Percentiles rank a stretch among this genome's conserved stretches.
These are phyloP conservation scores for Apogon hyalosoma DNA, from an alignment of 2,797 vertebrate species.

Conservation along the genomic window DNA sequence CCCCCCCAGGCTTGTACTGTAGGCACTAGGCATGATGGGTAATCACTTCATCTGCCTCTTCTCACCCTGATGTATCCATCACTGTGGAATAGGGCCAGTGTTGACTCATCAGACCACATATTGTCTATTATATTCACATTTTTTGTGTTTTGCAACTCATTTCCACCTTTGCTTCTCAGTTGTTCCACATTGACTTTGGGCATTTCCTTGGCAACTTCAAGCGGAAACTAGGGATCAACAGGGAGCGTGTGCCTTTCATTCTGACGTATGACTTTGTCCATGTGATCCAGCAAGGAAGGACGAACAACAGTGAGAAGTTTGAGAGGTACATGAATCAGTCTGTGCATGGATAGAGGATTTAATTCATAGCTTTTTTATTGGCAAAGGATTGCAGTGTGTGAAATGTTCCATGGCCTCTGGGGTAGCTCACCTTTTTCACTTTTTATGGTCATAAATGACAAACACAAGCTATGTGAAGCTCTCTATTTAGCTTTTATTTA, in stretches of 20 bases:
- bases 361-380: background rate
- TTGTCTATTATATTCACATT: too few species aligned
- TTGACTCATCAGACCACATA: too few species aligned
- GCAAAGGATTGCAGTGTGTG: background rate
- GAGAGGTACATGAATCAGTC: conserved; percentile 85
- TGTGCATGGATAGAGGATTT: background rate
- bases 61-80: too few species aligned
- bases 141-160: background rate
- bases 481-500: too few species aligned
- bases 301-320: conserved; percentile 97
- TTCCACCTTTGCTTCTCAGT: conserved; percentile 76
- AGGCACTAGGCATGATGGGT: too few species aligned
- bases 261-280: conserved; percentile 98
- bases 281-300: conserved; percentile 96
- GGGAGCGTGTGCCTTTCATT: conserved; percentile 98
- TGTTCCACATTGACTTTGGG: conserved; percentile 98
- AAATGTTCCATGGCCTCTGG: too few species aligned
- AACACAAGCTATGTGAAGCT: too few species aligned
- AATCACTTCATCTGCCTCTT: too few species aligned
- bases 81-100: too few species aligned
- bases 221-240: conserved; percentile 97
- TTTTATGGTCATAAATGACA: too few species aligned
- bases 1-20: too few species aligned
- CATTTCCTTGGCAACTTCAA: conserved; percentile 99
- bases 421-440: too few species aligned